Evolutionary conservation across 1,140 invertebrate species (phyloP).

Genomic region (Amphibalanus amphitrite): DNA sequence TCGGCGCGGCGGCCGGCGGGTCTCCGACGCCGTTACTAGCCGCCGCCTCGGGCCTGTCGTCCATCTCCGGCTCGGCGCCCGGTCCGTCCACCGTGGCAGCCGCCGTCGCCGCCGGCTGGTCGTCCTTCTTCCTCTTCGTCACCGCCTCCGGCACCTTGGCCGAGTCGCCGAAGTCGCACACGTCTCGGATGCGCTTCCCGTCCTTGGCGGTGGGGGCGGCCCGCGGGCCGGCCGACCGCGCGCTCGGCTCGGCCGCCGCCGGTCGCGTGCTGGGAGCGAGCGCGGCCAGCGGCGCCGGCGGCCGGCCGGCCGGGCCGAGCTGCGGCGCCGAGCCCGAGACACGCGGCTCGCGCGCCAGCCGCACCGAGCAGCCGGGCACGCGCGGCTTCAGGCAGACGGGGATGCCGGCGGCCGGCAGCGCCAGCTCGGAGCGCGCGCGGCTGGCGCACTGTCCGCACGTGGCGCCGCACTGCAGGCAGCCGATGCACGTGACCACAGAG

Average conservation of each 20-base stretch:
- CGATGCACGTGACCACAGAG: background rate
- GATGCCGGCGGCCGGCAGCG: background rate
- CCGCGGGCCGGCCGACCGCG: too few relatives aligned
- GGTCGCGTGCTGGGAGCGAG: too few relatives aligned
- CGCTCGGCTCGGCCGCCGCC: too few relatives aligned
- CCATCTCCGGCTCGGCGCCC: too few relatives aligned
- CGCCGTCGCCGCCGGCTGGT: background rate
- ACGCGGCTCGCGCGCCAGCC: background rate
- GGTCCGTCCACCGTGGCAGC: background rate
- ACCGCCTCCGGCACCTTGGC: background rate
- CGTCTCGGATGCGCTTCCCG: background rate
- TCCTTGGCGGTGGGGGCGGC: background rate
- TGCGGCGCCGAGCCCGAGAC: background rate
- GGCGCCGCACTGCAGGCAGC: background rate
- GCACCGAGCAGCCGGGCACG: background rate
- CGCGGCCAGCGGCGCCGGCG: background rate
- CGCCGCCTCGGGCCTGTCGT: background rate
- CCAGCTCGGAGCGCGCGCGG: background rate
- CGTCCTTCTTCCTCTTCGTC: background rate
- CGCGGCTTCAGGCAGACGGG: background rate
- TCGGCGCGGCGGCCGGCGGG: too few relatives aligned
- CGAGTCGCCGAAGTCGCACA: background rate
- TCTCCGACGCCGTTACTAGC: background rate
- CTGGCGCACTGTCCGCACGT: background rate
- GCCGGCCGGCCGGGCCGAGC: background rate